Base-by-base conservation (phyloP, 2,888 invertebrate species). In the Silvanus unidentatus region DNA sequence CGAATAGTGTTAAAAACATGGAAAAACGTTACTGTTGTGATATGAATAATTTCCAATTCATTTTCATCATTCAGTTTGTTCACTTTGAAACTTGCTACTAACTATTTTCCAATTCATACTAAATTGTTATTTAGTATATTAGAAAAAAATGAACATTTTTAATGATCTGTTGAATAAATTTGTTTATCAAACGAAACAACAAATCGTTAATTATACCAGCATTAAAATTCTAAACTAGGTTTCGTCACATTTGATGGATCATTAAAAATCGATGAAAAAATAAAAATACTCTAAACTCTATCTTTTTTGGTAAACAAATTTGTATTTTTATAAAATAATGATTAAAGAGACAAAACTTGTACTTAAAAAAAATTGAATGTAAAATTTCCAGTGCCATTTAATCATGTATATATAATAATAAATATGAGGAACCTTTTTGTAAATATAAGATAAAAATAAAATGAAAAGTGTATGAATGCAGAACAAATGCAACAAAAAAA, bases 321-420 rank as follows among this genome's bases (percentile, higher is more conserved):
- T 51, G 51, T 55, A 53, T 53, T 55, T 54, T 52, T 56, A 50
- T 56, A 53, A 42, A 48, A 15, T 42, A 53, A 34, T 32, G 3
- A 32, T 12, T 32, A 12, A 32, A 32, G n/a, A 12, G n/a, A 43
- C 43, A 37, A 4, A 15, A 37, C 3, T 46, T 48, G 47, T 51
- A 49, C 43, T 48, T n/a, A n/a, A n/a, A 47, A 54, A 37, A 51
- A 53, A 45, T 29, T 39, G 30, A 50, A 52, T 45, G 45, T 47
- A 55, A 60, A 50, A 49, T 59, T 60, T 62, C 57, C 60, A 58
- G 61, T 63, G 60, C 59, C 63, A 63, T 59, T 54, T 48, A 45
- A 57, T 54, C 57, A 52, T 59, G 54, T 57, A 59, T 41, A 57
- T 57, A 57, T 38, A 44, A 50, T 32, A 29, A 29, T 28, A 28